Evolutionary conservation across 2,888 invertebrate species (phyloP), one percentile per base, ranked within the genome.

Genomic region (Oscheius sp.): DNA sequence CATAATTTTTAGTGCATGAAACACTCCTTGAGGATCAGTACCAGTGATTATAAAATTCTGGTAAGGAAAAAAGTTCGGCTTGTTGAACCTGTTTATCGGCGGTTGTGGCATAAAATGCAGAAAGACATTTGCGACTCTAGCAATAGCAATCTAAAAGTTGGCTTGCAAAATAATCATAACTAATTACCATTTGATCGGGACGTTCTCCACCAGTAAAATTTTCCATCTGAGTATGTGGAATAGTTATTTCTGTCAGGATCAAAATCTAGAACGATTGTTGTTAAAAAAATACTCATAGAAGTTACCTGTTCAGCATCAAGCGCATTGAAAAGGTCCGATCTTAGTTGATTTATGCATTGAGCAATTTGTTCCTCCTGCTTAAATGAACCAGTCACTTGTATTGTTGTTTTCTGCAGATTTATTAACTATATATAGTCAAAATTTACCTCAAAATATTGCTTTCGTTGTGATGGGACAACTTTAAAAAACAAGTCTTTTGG

Each of bases 1-100:
- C 61, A 61, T 61, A n/a, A 61, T 61, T 31, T 61, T 61, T 15
- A 61, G 45, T 3, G 61, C 61, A 4, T 25, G 42, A 3, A 42
- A 15, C n/a, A 61, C 45, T n/a, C 31, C 45, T 27, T 45, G 45
- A 15, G 61, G 42, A 15, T 39, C 31, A 5, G 17, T 15, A n/a
- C 61, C 61, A 3, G 61, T 45, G 10, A 61, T 61, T 25, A 61
- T 29, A 20, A 61, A 61, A 25, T 61, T 42, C 15, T 42, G 45
- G 23, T 29, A 52, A n/a, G n/a, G 20, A 20, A 10, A 4, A 37
- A 55, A 55, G n/a, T 37, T n/a, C 20, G 55, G 31, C 10, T 23
- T 20, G 34, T 33, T 6, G 3, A 20, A 4, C 23, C 34, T 20
- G 33, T n/a, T 55, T 1, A 12, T 17, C 5, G 12, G 12, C 6